Base-by-base conservation (phyloP, 2,797 vertebrate species). In the Anomalospiza imberbis region DNA sequence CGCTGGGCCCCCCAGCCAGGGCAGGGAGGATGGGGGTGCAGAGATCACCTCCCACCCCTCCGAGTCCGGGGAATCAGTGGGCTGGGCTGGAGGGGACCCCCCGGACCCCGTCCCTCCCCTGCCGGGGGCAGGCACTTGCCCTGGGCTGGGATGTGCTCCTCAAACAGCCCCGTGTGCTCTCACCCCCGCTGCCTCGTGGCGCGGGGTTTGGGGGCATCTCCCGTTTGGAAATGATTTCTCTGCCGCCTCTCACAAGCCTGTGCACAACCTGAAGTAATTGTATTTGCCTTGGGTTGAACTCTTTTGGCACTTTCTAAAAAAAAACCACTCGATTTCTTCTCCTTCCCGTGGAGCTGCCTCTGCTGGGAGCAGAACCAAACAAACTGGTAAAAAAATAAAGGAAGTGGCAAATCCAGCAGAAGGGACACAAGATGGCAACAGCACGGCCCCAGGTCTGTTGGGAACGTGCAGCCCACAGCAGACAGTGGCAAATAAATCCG, bases 401-500 rank as follows among this genome's bases (percentile, higher is more conserved):
- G 34, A 18, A 40, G 18, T 5, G 28, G 77, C 55, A 45, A 79
- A 66, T 28, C 12, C 82, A 18, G 1, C 9, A 17, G 89, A 34
- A 44, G 66, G 3, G 42, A 60, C 36, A 13, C 0, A 32, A 36
- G 85, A 7, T 1, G 9, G 60, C 42, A 40, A 2, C 47, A 44
- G 80, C 81, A 13, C 7, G 8, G 13, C 67, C 77, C 62, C 4
- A 0, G 0, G 5, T 4, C 40, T 5, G 8, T 17, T 6, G 7
- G 85, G 36, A 20, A 12, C 0, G 1, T 0, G 1, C 34, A n/a
- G 0, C 76, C 45, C 68, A 0, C 17, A 2, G 0, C n/a, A 24
- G 3, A 2, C 31, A 19, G 34, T 3, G 25, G 57, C 54, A 26
- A 6, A 36, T 2, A 8, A 32, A 28, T 2, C 3, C 12, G 1